These are phyloP conservation scores for Mythimna lalbum DNA, from an alignment of 2,888 invertebrate genomes.

Conservation along the genomic window DNA sequence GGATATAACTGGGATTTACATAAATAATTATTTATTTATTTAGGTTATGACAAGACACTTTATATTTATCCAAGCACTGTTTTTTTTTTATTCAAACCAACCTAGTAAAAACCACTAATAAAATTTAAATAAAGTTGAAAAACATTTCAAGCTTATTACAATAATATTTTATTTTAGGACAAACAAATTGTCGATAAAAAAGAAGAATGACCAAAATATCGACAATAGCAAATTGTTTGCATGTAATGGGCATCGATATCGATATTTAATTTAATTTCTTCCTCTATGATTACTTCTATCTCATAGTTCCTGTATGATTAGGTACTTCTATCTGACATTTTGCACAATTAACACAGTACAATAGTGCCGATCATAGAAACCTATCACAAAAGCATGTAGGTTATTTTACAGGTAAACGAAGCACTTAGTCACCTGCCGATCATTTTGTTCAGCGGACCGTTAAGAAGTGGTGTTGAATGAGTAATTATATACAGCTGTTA, in stretches of 20 bases:
- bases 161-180: no score
- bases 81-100: no score
- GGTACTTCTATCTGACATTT: background rate
- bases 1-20: background rate
- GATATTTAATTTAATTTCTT: no score
- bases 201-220: no score
- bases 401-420: slow-evolving; percentile 51
- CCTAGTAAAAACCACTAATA: no score
- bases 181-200: no score
- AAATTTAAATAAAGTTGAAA: no score
- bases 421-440: slow-evolving; percentile 67
- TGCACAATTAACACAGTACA: slow-evolving; percentile 26
- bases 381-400: slow-evolving; percentile 45
- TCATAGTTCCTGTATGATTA: background rate
- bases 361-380: slow-evolving; percentile 22
- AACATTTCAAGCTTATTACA: no score
- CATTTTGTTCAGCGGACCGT: slow-evolving; percentile 75
- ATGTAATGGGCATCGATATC: no score
- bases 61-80: background rate
- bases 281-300: no score
- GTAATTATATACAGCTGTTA: slow-evolving; percentile 72
- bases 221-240: no score
- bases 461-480: slow-evolving; percentile 70
- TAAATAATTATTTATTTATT: background rate
- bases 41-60: background rate